phyloP scores from a whole-genome alignment of 2,113 vertebrate genomes.

The Cochlearius cochlearius region DNA sequence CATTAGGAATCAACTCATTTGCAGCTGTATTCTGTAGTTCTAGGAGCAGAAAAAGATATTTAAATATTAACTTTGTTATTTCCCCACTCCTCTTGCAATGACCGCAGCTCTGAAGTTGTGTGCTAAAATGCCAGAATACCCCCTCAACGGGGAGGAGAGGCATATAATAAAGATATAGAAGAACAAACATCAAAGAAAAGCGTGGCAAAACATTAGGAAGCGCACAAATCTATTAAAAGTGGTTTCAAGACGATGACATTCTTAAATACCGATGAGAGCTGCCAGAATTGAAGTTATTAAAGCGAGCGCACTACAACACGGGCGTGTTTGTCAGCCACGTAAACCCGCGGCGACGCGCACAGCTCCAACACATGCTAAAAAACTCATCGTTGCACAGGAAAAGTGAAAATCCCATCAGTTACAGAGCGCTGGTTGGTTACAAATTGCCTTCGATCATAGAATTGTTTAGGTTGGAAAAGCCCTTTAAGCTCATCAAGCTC shows the following conservation, averaged over 20 bases:
- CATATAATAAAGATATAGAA: background rate
- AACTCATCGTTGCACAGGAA: background rate
- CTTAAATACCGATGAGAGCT: background rate
- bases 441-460: background rate
- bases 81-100: background rate
- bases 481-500: too few species aligned
- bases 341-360: background rate
- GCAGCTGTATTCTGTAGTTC: background rate
- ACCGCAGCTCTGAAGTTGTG: background rate
- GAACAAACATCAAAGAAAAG: background rate
- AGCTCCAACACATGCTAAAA: background rate
- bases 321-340: background rate
- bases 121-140: background rate
- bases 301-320: background rate
- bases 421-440: background rate
- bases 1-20: background rate
- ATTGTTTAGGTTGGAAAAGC: too few species aligned
- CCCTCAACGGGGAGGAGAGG: accelerated
- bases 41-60: background rate
- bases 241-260: background rate
- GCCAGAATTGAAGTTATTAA: background rate
- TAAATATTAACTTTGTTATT: background rate
- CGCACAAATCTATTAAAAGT: background rate
- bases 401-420: background rate
- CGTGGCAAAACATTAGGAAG: background rate